Base-by-base conservation (phyloP, 2,888 invertebrate genomes). In the Drosophila meridiana region DNA sequence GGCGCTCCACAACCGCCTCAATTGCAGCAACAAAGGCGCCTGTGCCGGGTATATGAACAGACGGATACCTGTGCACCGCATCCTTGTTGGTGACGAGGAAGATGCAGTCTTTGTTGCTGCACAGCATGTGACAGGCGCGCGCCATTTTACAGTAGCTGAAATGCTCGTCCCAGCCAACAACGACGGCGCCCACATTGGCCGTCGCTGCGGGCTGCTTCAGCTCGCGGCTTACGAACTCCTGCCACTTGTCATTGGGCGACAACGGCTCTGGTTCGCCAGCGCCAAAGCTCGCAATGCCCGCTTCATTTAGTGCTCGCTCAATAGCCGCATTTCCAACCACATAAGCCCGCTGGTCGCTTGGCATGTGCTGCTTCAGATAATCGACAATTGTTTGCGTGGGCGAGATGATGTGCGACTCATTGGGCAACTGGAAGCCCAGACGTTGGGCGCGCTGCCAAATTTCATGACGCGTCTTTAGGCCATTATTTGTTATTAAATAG, bases 41-140 rank as follows among this genome's bases (percentile, higher is more conserved):
- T 0, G 98, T 97, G 14, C 98, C 97, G 75, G 95, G 95, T 57
- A 95, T 94, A n/a, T 94, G 93, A 93, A 96, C 96, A 70, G 96
- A 95, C 72, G 95, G 94, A 69, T 94, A 93, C 9, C 97, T 97
- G 91, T 96, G 97, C 76, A 96, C 95, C 89, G 97, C 97, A 93
- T 99, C 99, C 1, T 96, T 96, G 93, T 99, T 99, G 6, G 99
- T 98, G 0, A 96, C 98, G 60, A 99, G 94, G 92, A 98, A 99
- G 14, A 96, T 92, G 81, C 97, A 96, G 28, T 96, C 94, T 3
- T 96, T 95, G 83, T 97, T 95, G 32, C 95, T 94, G 60, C 61
- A 66, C 1, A 99, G 94, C 92, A 99, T 99, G 48, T 96, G 96
- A 3, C 97, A 96, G 1, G 99, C 99, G 92, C 97, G 98, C 90